Evolutionary conservation across 2,888 invertebrate species (phyloP).

Genomic region (Heliconius ethilla): DNA sequence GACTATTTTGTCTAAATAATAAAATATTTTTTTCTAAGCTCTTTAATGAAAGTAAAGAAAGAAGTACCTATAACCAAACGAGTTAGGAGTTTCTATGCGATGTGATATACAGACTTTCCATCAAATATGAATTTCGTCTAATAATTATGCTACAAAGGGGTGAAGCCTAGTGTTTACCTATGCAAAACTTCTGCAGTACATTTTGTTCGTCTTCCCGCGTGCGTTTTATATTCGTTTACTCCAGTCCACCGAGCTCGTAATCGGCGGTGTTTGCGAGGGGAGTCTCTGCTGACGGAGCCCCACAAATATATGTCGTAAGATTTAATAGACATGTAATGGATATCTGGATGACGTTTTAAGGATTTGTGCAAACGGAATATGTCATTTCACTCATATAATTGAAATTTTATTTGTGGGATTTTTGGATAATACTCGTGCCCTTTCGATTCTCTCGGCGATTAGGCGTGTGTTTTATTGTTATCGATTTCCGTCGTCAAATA

Average conservation of each 20-base stretch:
- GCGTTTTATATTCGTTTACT: slow-evolving; percentile 82
- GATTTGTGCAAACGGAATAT: slow-evolving; percentile 82
- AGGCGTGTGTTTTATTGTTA: slow-evolving; percentile 47
- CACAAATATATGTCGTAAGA: slow-evolving; percentile 82
- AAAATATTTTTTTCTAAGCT: background rate
- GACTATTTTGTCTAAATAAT: background rate
- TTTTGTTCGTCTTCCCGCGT: slow-evolving; percentile 80
- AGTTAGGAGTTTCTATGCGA: background rate
- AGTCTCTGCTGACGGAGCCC: slow-evolving; percentile 77
- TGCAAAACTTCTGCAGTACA: slow-evolving; percentile 77
- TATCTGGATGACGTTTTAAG: slow-evolving; percentile 83
- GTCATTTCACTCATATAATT: slow-evolving; percentile 77
- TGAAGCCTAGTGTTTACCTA: slow-evolving; percentile 73
- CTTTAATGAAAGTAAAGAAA: background rate
- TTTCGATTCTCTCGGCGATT: slow-evolving; percentile 53
- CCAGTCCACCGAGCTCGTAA: slow-evolving; percentile 78
- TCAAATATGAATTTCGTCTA: slow-evolving; percentile 19
- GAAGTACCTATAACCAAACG: too few relatives aligned
- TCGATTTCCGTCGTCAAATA: slow-evolving; percentile 26
- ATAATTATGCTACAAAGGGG: slow-evolving; percentile 55
- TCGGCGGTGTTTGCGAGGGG: slow-evolving; percentile 81
- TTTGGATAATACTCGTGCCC: slow-evolving; percentile 70
- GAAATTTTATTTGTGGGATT: slow-evolving; percentile 80
- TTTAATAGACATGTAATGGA: slow-evolving; percentile 83
- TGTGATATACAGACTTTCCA: background rate